A percentile compares a stretch with the other conserved stretches of the same genome.
Conservation (phyloP, 1,140 invertebrate genomes). For the Ceratina calcarata region DNA sequence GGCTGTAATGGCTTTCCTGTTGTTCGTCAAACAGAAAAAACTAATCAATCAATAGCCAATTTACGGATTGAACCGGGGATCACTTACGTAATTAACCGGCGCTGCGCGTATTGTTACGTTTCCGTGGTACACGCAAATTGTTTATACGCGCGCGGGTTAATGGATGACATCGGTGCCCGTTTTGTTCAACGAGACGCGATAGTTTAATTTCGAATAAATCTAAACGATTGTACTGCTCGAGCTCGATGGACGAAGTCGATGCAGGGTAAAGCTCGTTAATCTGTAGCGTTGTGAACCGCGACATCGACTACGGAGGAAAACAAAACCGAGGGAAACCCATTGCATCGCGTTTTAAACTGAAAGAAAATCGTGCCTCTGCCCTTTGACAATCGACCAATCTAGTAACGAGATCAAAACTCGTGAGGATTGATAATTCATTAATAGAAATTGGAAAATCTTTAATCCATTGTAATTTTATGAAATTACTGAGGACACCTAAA, state of each 20-base stretch:
- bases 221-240: constrained; percentile 28
- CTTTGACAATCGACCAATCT: background rate
- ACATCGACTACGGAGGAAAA: too few relatives aligned
- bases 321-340: too few relatives aligned
- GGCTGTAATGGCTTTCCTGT: constrained; percentile 31
- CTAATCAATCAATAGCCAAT: constrained; percentile 52
- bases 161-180: constrained; percentile 7
- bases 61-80: constrained; percentile 36
- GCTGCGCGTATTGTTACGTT: constrained; percentile 33
- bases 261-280: constrained; percentile 17
- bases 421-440: too few relatives aligned
- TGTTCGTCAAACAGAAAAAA: constrained; percentile 43
- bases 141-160: constrained; percentile 42
- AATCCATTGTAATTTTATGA: too few relatives aligned
- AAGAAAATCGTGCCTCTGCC: background rate
- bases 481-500: too few relatives aligned
- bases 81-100: constrained; percentile 47
- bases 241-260: background rate
- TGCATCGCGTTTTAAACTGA: background rate
- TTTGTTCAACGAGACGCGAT: background rate
- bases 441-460: too few relatives aligned
- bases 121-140: constrained; percentile 30
- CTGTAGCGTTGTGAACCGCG: background rate
- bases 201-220: constrained; percentile 47
- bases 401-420: too few relatives aligned